phyloP scores from a whole-genome alignment of 1,140 invertebrate species.

The Scylla paramamosain region DNA sequence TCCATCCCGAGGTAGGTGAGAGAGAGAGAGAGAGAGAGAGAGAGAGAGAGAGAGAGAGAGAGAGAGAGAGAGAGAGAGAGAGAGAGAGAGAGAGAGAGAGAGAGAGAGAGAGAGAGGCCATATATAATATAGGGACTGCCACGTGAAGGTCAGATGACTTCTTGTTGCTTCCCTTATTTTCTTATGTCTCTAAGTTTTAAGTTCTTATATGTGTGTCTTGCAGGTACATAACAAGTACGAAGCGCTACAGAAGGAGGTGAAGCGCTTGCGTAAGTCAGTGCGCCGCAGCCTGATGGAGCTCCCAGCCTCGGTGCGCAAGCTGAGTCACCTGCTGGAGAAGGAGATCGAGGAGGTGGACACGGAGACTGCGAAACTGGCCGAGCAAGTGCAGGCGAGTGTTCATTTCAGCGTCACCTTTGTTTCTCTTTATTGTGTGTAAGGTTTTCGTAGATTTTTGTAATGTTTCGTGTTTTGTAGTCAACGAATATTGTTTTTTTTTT shows the following conservation, averaged over 20 bases:
- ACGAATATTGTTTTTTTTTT: too few relatives aligned
- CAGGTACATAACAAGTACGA: slow-evolving; percentile 77
- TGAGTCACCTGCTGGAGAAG: slow-evolving; percentile 69
- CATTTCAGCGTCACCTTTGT: neutral
- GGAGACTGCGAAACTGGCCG: slow-evolving; percentile 73
- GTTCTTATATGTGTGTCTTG: too few relatives aligned
- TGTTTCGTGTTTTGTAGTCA: too few relatives aligned
- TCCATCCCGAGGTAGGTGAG: slow-evolving; percentile 64
- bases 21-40: neutral
- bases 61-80: neutral
- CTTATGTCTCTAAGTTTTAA: too few relatives aligned
- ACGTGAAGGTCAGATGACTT: too few relatives aligned
- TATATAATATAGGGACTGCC: too few relatives aligned
- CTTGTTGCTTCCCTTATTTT: too few relatives aligned
- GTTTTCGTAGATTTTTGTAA: too few relatives aligned
- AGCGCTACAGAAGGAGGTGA: slow-evolving; percentile 74
- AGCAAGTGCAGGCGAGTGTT: slow-evolving; percentile 75
- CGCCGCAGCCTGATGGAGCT: slow-evolving; percentile 72
- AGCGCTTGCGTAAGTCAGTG: slow-evolving; percentile 70
- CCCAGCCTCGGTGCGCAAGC: slow-evolving; percentile 66
- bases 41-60: neutral
- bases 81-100: neutral
- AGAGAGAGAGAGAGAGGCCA: too few relatives aligned
- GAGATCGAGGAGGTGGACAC: slow-evolving; percentile 75
- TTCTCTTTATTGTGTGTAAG: slow-evolving; percentile 24